These are phyloP conservation scores for Nemotelus nigrinus DNA, from an alignment of 2,888 invertebrate genomes.

Conservation along the genomic window DNA sequence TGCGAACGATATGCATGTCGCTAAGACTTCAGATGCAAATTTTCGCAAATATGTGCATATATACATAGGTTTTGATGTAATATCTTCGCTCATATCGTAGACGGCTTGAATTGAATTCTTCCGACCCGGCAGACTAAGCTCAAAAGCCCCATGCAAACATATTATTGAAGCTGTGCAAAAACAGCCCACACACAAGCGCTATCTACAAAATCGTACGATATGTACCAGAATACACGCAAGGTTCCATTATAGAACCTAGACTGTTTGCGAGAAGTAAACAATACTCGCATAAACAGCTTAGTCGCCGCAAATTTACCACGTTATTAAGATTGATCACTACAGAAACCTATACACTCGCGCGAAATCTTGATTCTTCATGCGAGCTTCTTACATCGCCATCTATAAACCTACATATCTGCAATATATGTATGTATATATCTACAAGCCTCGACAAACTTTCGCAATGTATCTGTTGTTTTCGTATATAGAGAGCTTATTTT, in stretches of 20 bases:
- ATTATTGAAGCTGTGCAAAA: slow-evolving; percentile 7
- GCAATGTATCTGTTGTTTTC: too few species aligned
- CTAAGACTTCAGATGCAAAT: too few species aligned
- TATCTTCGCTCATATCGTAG: background rate
- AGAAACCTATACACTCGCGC: background rate
- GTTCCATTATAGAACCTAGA: background rate
- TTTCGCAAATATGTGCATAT: background rate
- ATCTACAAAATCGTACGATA: background rate
- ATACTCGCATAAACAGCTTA: background rate
- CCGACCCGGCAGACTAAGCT: slow-evolving; percentile 6
- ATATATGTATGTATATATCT: too few species aligned
- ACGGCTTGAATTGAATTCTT: background rate
- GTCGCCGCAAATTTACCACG: background rate
- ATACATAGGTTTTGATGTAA: background rate
- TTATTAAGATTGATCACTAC: background rate
- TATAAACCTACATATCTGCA: too few species aligned
- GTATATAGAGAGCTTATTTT: too few species aligned
- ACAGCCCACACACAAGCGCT: slow-evolving; percentile 1
- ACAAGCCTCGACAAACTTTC: too few species aligned
- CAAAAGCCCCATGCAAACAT: slow-evolving; percentile 12
- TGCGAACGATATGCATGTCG: too few species aligned
- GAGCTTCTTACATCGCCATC: background rate
- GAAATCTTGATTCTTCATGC: slow-evolving; percentile 9
- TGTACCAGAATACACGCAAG: background rate
- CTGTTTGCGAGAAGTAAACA: slow-evolving; percentile 10